phyloP scores from a whole-genome alignment of 2,113 vertebrate genomes.

The Prionailurus viverrinus region DNA sequence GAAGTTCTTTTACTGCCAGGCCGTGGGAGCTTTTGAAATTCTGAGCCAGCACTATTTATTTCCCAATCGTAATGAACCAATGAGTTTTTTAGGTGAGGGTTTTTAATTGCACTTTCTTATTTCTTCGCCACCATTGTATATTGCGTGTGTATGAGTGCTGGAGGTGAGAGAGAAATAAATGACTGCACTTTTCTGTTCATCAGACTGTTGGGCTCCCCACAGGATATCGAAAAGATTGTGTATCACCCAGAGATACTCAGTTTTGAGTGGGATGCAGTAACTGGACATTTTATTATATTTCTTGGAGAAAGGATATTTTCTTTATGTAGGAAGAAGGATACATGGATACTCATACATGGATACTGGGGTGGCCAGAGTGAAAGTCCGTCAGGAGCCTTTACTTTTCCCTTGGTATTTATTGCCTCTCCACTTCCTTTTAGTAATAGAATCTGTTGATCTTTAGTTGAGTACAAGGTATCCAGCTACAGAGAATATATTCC shows the following conservation, averaged over 20 bases:
- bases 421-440: neutral
- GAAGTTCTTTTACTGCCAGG: neutral
- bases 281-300: neutral
- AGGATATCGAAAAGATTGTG: neutral
- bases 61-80: neutral
- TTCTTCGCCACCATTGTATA: neutral
- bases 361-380: neutral
- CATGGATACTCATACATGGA: neutral
- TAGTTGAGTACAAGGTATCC: neutral
- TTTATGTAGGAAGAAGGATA: neutral
- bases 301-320: neutral
- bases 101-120: neutral
- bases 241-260: neutral
- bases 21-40: neutral
- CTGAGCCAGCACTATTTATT: neutral
- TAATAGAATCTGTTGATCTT: neutral
- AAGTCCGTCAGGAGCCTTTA: neutral
- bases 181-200: neutral
- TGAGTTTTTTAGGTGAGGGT: neutral
- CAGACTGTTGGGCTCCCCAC: no score
- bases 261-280: neutral
- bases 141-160: neutral
- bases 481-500: neutral
- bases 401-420: neutral
- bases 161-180: neutral